Evolutionary conservation across 2,797 vertebrate species (phyloP).

Genomic region (Meda fulgida): DNA sequence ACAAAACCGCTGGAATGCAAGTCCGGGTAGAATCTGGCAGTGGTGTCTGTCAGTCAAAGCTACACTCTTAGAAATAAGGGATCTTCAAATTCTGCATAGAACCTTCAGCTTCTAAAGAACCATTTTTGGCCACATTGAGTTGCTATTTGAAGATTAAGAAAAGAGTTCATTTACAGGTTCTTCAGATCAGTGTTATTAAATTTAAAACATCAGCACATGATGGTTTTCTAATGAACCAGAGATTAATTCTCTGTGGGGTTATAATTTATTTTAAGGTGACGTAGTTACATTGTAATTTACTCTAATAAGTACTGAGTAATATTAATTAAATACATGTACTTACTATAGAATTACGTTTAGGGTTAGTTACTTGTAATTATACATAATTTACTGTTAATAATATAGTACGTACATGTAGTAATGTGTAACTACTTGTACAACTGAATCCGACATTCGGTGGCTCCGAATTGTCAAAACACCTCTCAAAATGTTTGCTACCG

Average conservation of each 20-base stretch:
- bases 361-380: no score
- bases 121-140: not conserved
- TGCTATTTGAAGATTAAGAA: not conserved
- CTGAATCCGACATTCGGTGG: no score
- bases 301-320: no score
- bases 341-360: no score
- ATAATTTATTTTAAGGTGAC: no score
- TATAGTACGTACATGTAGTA: no score
- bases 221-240: not conserved
- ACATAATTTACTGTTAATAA: no score
- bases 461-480: no score
- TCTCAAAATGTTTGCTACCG: no score
- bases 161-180: not conserved
- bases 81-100: not conserved
- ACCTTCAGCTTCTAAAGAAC: not conserved
- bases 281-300: no score
- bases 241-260: not conserved
- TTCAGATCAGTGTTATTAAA: not conserved
- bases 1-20: slow-evolving; percentile 37
- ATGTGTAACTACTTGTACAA: no score
- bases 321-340: no score
- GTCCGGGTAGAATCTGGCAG: not conserved
- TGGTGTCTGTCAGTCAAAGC: slow-evolving; percentile 34
- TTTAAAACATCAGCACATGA: not conserved
- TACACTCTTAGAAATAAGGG: not conserved